Evolutionary conservation across 2,797 vertebrate species (phyloP).

Genomic region (Carcharodon carcharias): DNA sequence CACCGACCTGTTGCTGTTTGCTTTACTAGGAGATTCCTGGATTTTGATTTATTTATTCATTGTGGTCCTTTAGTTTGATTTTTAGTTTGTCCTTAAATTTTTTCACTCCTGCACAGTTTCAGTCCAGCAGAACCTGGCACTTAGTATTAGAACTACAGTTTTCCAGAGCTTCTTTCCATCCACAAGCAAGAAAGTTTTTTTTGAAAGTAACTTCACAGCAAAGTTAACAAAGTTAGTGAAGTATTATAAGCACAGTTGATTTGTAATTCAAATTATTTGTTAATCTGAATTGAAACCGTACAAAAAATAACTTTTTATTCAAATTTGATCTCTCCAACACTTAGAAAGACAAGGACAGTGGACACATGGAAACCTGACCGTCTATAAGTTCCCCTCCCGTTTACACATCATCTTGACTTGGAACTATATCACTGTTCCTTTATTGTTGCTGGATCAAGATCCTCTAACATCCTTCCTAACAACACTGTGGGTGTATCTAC

Average conservation of each 20-base stretch:
- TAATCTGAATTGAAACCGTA: not conserved
- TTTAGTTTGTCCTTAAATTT: not conserved
- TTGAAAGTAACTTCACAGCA: not conserved
- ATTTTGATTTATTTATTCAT: not conserved
- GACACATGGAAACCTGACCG: too few relatives aligned
- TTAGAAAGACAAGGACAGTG: too few relatives aligned
- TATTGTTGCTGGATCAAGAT: not conserved
- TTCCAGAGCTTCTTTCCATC: not conserved
- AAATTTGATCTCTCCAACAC: not conserved
- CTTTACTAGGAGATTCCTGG: not conserved
- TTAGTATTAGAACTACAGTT: not conserved
- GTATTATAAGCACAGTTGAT: not conserved
- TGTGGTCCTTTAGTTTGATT: not conserved
- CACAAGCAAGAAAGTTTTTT: not conserved
- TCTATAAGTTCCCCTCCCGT: too few relatives aligned
- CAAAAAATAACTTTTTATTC: not conserved
- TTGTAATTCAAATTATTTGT: not conserved
- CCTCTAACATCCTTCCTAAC: too few relatives aligned
- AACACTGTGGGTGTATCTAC: not conserved
- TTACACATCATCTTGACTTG: too few relatives aligned
- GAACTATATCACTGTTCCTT: not conserved
- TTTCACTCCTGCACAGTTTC: not conserved
- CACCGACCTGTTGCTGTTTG: not conserved
- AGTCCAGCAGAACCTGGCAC: not conserved
- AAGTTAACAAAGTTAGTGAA: not conserved